These are phyloP conservation scores for Heliconius nattereri DNA, from an alignment of 1,140 invertebrate species.

Conservation along the genomic window DNA sequence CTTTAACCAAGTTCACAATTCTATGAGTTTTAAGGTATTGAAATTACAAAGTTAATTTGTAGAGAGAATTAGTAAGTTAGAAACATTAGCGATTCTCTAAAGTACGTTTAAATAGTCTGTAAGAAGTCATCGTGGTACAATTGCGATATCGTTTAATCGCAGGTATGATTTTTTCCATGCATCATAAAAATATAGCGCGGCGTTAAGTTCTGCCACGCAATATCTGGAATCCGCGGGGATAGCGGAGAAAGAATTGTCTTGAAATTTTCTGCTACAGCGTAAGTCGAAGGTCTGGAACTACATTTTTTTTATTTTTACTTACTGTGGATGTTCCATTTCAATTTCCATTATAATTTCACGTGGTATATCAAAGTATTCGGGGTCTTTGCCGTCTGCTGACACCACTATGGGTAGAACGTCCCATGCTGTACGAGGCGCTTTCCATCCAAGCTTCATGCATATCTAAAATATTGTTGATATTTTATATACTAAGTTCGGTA, in stretches of 20 bases:
- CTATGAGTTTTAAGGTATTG: constrained; percentile 21
- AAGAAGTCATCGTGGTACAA: not conserved
- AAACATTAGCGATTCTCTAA: not conserved
- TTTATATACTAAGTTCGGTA: not conserved
- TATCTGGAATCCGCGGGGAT: too few species aligned
- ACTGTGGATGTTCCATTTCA: constrained; percentile 93
- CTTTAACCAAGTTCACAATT: constrained; percentile 23
- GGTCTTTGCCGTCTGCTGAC: constrained; percentile 95
- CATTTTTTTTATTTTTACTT: constrained; percentile 48
- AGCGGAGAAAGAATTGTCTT: too few species aligned
- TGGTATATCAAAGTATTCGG: constrained; percentile 96
- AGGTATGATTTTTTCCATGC: not conserved
- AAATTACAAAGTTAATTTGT: constrained; percentile 25
- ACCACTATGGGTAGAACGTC: constrained; percentile 95
- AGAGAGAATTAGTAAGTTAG: constrained; percentile 27
- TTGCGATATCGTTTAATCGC: too few species aligned
- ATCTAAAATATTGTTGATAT: constrained; percentile 81
- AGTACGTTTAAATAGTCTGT: not conserved
- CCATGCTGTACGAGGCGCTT: constrained; percentile 87
- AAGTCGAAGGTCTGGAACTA: too few species aligned
- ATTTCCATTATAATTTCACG: constrained; percentile 93
- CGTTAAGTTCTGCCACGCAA: too few species aligned
- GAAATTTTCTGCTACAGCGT: too few species aligned
- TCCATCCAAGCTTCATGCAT: constrained; percentile 94
- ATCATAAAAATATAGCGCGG: too few species aligned